Evolutionary conservation across 2,113 vertebrate genomes (phyloP).

Genomic region (Dromas ardeola): DNA sequence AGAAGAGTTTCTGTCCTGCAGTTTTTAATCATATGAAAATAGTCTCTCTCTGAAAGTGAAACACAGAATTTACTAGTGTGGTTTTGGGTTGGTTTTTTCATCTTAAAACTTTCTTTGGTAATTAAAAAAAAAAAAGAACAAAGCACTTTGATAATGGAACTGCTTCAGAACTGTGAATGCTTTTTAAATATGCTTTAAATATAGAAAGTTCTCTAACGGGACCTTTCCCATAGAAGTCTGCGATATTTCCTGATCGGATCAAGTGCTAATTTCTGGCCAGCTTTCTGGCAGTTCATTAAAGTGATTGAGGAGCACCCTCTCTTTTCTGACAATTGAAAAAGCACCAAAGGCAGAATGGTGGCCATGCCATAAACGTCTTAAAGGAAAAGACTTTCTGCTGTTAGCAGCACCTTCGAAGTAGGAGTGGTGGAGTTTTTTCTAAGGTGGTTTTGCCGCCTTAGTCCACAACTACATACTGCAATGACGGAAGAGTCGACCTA

Average conservation of each 20-base stretch:
- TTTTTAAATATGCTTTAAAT: neutral
- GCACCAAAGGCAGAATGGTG: neutral
- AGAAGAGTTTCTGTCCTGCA: neutral
- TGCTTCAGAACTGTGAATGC: neutral
- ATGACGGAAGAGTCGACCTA: neutral
- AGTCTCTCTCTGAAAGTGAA: neutral
- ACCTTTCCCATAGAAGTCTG: neutral
- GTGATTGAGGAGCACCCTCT: conserved; percentile 6
- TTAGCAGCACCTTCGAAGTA: neutral
- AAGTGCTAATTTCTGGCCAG: conserved; percentile 14
- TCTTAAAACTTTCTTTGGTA: neutral
- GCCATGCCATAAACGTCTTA: neutral
- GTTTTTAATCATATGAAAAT: neutral
- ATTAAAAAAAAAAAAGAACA: neutral
- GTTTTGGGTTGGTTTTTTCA: neutral
- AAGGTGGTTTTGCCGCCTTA: neutral
- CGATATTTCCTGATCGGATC: neutral
- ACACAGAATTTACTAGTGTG: neutral
- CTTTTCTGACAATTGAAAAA: conserved; percentile 14
- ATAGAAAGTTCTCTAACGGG: neutral
- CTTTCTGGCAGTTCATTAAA: conserved; percentile 13
- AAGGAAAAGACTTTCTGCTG: neutral
- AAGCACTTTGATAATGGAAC: neutral
- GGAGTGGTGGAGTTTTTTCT: neutral
- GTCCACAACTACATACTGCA: neutral